Base-by-base conservation (phyloP, 1,140 invertebrate species). In the Aphidius ervi region DNA sequence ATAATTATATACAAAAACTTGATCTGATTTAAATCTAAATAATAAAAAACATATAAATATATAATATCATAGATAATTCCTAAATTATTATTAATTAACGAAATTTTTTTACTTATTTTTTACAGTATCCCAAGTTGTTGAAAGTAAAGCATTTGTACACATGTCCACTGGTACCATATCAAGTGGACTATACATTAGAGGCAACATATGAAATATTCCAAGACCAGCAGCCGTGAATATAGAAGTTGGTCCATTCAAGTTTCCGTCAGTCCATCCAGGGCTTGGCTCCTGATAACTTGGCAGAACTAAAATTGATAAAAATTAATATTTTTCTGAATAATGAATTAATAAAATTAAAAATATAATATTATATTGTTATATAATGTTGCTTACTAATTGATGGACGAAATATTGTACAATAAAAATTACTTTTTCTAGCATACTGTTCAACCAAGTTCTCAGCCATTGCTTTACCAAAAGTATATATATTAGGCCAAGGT, bases 131-230 rank as follows among this genome's bases (percentile, higher is more conserved):
- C 86, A 86, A 0, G 87, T 88, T 5, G 84, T 77, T 6, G 87
- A 85, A 54, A 95, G 85, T 55, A 95, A 78, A 41, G 87, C 82
- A 76, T 93, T 94, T 6, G 89, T 87, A 31, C 86, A 85, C 67
- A 88, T 83, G 76, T 96, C 94, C 1, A 90, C 91, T 0, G 93
- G 94, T 43, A 95, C 86, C 6, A 94, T 68, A 67, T 90, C 87
- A 6, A 66, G 41, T 9, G 39, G 47, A 16, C 47, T 50, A 6
- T 59, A 9, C 39, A 41, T 5, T 0, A 9, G 31, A 10, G 81
- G 80, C 71, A 87, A 81, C 45, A 81, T 83, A 63, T 86, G 84
- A 23, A 92, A 70, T n/a, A 89, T 71, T 62, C 90, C 91, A 71
- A 85, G 81, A 43, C 84, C 86, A 52, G 79, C 69, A 56, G 76